Conservation (phyloP, 2,797 vertebrate genomes). For the Pseudomugil tenellus region DNA sequence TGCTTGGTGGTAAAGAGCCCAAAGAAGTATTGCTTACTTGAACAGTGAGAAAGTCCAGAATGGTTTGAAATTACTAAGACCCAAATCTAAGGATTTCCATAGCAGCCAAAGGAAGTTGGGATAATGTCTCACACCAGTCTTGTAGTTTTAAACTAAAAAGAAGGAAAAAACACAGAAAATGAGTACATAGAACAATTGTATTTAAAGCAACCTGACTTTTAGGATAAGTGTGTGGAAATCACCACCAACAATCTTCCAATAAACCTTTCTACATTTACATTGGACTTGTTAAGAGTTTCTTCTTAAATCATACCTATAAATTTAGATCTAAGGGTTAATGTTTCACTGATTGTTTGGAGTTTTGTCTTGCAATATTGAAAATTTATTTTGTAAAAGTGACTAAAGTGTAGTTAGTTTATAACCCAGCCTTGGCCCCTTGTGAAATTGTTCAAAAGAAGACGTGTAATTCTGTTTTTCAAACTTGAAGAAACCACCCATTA, state of each 20-base stretch:
- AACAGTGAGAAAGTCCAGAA: slow-evolving; percentile 43
- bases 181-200: neutral
- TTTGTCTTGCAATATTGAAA: neutral
- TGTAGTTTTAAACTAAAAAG: neutral
- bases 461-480: slow-evolving; percentile 7
- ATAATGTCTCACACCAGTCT: slow-evolving; percentile 3
- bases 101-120: neutral
- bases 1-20: slow-evolving; percentile 28
- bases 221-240: neutral
- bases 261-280: too few relatives aligned
- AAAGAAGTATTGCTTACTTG: slow-evolving; percentile 44
- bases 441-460: neutral
- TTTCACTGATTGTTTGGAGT: neutral
- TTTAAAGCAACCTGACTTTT: neutral
- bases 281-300: neutral
- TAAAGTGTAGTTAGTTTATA: slow-evolving; percentile 6
- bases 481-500: slow-evolving; percentile 44
- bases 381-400: slow-evolving; percentile 2
- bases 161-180: neutral
- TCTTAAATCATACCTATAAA: neutral
- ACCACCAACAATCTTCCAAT: neutral
- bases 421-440: neutral
- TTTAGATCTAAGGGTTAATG: neutral
- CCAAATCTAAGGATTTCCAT: slow-evolving; percentile 27
- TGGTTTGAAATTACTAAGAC: slow-evolving; percentile 11